These are phyloP conservation scores for Cataglyphis hispanica DNA, from an alignment of 1,140 invertebrate genomes.

Conservation along the genomic window DNA sequence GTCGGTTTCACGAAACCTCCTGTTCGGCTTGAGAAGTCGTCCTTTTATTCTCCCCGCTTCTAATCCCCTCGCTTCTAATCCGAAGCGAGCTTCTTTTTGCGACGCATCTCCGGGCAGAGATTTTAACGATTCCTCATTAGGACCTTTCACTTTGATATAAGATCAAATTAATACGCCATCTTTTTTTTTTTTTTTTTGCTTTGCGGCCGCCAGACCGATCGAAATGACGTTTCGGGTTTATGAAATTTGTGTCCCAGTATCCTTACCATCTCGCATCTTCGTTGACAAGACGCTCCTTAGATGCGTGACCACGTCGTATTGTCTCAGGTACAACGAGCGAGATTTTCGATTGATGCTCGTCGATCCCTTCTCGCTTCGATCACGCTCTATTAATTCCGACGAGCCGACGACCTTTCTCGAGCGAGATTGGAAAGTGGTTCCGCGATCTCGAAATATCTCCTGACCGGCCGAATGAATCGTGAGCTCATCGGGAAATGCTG, in stretches of 20 bases:
- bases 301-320: slow-evolving; percentile 30
- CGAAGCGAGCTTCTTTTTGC: slow-evolving; percentile 35
- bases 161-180: slow-evolving; percentile 25
- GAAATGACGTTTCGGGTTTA: slow-evolving; percentile 39
- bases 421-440: slow-evolving; percentile 74
- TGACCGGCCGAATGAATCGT: slow-evolving; percentile 52
- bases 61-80: slow-evolving; percentile 2
- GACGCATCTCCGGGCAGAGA: slow-evolving; percentile 19
- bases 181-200: background rate
- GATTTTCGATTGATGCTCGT: slow-evolving; percentile 63
- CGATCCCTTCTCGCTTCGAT: slow-evolving; percentile 62
- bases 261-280: background rate
- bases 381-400: slow-evolving; percentile 73
- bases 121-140: slow-evolving; percentile 62
- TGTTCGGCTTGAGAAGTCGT: background rate
- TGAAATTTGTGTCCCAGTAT: slow-evolving; percentile 16
- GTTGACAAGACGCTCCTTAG: background rate
- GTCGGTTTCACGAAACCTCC: slow-evolving; percentile 31
- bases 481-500: slow-evolving; percentile 29
- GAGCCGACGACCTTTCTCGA: slow-evolving; percentile 68
- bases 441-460: slow-evolving; percentile 76
- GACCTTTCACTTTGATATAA: slow-evolving; percentile 48
- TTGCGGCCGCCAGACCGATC: background rate
- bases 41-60: background rate
- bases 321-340: slow-evolving; percentile 37